phyloP scores from a whole-genome alignment of 92 coral and sea anemone genomes.

The Actinostola sp. region DNA sequence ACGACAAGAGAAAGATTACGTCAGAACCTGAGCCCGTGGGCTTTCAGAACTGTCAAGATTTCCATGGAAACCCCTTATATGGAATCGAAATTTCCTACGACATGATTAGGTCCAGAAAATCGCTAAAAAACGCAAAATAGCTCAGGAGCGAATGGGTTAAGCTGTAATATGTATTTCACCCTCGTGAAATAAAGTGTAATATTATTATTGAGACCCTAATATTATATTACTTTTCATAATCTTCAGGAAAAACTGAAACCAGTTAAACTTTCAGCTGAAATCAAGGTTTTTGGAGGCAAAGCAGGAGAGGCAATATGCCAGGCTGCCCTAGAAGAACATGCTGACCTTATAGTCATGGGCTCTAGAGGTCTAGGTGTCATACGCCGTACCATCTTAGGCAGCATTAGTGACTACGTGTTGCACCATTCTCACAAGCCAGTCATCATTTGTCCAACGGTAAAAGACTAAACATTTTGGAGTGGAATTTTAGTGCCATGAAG shows the following conservation, averaged over 20 bases:
- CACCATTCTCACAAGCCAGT: conserved; percentile 78
- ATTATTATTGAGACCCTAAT: not conserved
- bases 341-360: conserved; percentile 71
- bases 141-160: too few relatives aligned
- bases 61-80: too few relatives aligned
- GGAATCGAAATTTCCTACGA: too few relatives aligned
- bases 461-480: not conserved
- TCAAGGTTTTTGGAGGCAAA: conserved; percentile 61
- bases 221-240: not conserved
- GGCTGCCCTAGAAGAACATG: conserved; percentile 34
- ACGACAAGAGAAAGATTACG: too few relatives aligned
- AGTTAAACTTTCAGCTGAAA: conserved; percentile 17
- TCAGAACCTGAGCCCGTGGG: too few relatives aligned
- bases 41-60: too few relatives aligned
- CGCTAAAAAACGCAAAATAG: too few relatives aligned
- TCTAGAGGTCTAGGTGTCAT: conserved; percentile 72
- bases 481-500: not conserved
- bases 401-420: conserved; percentile 82
- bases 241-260: not conserved
- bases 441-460: conserved; percentile 72
- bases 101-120: too few relatives aligned
- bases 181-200: not conserved
- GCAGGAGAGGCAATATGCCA: conserved; percentile 71
- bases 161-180: too few relatives aligned
- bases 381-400: conserved; percentile 78